Evolutionary conservation across 2,797 vertebrate genomes (phyloP), one percentile per base, ranked within the genome.

Genomic region (Pterois miles): DNA sequence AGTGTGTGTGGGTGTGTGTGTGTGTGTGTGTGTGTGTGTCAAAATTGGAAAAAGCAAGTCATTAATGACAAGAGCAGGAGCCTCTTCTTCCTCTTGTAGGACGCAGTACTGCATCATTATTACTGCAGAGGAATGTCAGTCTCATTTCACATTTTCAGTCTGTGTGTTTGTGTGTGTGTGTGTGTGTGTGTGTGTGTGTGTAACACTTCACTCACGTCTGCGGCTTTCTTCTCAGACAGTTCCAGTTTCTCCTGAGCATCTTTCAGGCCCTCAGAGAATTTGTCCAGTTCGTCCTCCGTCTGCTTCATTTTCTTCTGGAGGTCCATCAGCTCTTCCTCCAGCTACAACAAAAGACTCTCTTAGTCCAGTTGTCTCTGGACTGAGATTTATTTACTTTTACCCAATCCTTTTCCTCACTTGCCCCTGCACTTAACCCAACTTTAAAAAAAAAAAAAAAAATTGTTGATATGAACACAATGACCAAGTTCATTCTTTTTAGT

Each of bases 201-300:
- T 66, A 68, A 43, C 22, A 2, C 16, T 67, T 25, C 60, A 96
- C 97, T 34, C 92, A 98, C 97, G 0, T 98, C 97, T 36, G 97
- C 95, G 11, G 97, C 97, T 75, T 95, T 97, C 92, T 95, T 98
- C 84, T 99, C 97, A 0, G 97, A 96, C 85, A 96, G 94, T 80
- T 98, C 97, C 82, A 98, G 95, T 92, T 98, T 98, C 83, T 98
- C 98, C 91, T 97, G 97, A 56, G 97, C 96, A 0, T 97, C 96
- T 87, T 97, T 97, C 59, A 99, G 95, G 59, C 96, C 96, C 85
- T 97, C 96, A 0, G 97, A 97, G 91, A 97, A 97, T 86, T 98
- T 98, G 82, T 98, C 97, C 91, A 98, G 91, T 86, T 98, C 97
- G 66, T 98, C 97, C 77, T 98, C 97, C 0, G 97, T 98, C 86